Percentiles rank a stretch among this genome's conserved stretches.
phyloP scores from a whole-genome alignment of 2,888 invertebrate species.

The Lasioglossum vierecki region DNA sequence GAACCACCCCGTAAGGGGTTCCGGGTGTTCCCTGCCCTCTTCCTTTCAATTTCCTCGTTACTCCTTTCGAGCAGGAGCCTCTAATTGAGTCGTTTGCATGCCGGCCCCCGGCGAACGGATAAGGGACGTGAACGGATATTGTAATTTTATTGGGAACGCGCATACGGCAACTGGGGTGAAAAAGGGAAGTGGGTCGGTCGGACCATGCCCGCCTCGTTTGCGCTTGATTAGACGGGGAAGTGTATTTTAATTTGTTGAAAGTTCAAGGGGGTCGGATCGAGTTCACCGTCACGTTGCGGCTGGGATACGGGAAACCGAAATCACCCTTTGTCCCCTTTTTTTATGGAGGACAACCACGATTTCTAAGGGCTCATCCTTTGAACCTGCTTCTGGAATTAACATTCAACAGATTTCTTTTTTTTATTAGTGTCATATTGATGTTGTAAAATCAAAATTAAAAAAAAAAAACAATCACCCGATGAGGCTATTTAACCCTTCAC shows the following conservation, averaged over 20 bases:
- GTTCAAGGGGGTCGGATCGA: neutral
- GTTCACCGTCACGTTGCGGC: neutral
- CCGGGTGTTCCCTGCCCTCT: neutral
- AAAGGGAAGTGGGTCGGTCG: slow-evolving; percentile 28
- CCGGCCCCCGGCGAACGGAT: slow-evolving; percentile 2
- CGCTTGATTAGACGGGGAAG: slow-evolving; percentile 40
- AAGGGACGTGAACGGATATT: slow-evolving; percentile 44
- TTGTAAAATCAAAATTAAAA: no score
- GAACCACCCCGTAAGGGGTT: neutral
- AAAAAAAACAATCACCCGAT: no score
- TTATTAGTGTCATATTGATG: no score
- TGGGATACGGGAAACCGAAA: neutral
- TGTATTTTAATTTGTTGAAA: slow-evolving; percentile 40
- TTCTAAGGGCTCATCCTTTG: neutral
- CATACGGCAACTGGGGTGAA: slow-evolving; percentile 12
- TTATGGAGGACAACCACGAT: neutral
- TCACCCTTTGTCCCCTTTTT: neutral
- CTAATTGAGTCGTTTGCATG: slow-evolving; percentile 51
- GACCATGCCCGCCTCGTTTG: slow-evolving; percentile 23
- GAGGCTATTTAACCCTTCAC: no score
- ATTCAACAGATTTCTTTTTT: neutral
- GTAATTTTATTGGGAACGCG: slow-evolving; percentile 49
- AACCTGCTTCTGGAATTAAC: neutral
- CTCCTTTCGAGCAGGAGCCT: slow-evolving; percentile 20
- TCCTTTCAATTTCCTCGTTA: slow-evolving; percentile 39